Percentiles rank a stretch among this genome's conserved stretches.
Evolutionary conservation across 2,888 invertebrate genomes (phyloP).

Genomic region (Cerastis rubricosa): DNA sequence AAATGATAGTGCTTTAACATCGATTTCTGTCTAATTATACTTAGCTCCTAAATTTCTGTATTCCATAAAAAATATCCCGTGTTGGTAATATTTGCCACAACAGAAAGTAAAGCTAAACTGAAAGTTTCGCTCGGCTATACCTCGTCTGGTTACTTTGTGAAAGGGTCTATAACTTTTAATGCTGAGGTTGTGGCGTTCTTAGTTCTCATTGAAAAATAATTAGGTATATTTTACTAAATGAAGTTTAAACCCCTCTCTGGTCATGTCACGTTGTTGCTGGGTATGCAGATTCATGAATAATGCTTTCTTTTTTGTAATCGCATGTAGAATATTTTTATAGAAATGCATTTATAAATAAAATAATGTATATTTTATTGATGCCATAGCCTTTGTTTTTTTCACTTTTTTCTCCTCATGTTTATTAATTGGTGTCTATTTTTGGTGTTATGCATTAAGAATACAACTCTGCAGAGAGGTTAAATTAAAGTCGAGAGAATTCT

Average conservation of each 20-base stretch:
- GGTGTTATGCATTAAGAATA: constrained; percentile 1
- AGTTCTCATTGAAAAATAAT: constrained; percentile 33
- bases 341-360: constrained; percentile 11
- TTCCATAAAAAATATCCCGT: constrained; percentile 7
- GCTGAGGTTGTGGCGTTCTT: constrained; percentile 35
- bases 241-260: background rate
- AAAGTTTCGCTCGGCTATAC: constrained; percentile 50
- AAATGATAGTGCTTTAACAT: constrained; percentile 47
- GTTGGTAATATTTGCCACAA: constrained; percentile 31
- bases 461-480: background rate
- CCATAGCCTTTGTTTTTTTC: constrained; percentile 14
- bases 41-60: constrained; percentile 7
- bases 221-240: background rate
- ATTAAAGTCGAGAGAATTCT: constrained; percentile 29
- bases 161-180: constrained; percentile 51
- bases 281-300: constrained; percentile 18
- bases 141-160: constrained; percentile 49
- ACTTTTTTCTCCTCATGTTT: constrained; percentile 26
- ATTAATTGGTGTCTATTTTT: constrained; percentile 28
- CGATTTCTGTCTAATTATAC: constrained; percentile 10
- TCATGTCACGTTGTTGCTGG: background rate
- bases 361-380: constrained; percentile 11
- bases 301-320: constrained; percentile 15
- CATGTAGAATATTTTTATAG: background rate
- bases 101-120: constrained; percentile 57